Conservation (phyloP, 2,888 invertebrate genomes). For the Drosophila borealis region DNA sequence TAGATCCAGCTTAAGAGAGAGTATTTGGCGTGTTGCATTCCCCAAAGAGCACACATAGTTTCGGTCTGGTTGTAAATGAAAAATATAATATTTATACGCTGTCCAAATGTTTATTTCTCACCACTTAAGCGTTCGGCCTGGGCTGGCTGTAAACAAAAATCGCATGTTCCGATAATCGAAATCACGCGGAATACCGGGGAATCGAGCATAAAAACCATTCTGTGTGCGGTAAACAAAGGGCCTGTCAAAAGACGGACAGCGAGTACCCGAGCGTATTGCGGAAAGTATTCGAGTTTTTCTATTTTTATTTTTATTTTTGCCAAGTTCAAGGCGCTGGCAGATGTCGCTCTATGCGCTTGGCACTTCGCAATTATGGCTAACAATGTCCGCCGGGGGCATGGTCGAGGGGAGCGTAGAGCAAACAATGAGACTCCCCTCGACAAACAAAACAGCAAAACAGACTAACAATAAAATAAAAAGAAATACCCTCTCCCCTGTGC, state of each 20-base stretch:
- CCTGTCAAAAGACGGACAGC: conserved; percentile 47
- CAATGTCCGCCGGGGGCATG: conserved; percentile 32
- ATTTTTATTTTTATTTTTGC: conserved; percentile 33
- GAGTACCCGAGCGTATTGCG: conserved; percentile 14
- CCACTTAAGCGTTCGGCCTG: conserved; percentile 41
- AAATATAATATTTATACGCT: conserved; percentile 53
- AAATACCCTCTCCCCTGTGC: conserved; percentile 19
- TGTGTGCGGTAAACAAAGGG: conserved; percentile 61
- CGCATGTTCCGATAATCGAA: conserved; percentile 64
- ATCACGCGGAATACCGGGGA: conserved; percentile 47
- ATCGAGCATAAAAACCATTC: conserved; percentile 20
- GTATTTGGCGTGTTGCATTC: conserved; percentile 13
- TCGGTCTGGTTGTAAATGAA: background rate
- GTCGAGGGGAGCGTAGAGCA: conserved; percentile 13
- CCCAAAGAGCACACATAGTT: background rate
- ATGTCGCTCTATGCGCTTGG: conserved; percentile 39
- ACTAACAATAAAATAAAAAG: conserved; percentile 47
- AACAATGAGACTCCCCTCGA: conserved; percentile 44
- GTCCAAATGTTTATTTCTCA: conserved; percentile 70
- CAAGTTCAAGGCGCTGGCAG: conserved; percentile 70
- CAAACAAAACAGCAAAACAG: conserved; percentile 33
- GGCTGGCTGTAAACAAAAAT: conserved; percentile 52
- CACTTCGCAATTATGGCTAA: conserved; percentile 60
- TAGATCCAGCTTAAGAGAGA: background rate
- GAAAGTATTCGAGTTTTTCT: conserved; percentile 37